These are phyloP conservation scores for Dipus sagitta DNA, from an alignment of 2,797 vertebrate species.

Conservation along the genomic window DNA sequence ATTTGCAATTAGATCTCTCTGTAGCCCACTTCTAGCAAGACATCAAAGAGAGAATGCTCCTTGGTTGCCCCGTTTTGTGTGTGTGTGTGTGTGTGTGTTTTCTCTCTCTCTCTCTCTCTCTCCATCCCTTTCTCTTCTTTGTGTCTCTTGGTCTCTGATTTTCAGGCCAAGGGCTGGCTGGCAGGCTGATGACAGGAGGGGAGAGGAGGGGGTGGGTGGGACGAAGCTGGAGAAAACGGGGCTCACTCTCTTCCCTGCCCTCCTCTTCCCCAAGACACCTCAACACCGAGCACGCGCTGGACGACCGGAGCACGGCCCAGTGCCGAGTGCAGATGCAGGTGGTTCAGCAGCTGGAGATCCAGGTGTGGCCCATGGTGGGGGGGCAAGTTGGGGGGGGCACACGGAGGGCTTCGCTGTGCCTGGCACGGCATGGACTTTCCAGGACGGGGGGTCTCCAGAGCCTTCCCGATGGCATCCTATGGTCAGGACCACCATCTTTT, in stretches of 20 bases:
- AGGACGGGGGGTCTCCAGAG: not conserved
- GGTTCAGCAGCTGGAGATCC: slow-evolving; percentile 99
- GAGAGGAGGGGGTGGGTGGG: not conserved
- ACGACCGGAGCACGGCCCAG: slow-evolving; percentile 99
- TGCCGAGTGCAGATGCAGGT: slow-evolving; percentile 99
- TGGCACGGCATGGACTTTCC: not conserved
- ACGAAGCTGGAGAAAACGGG: not conserved
- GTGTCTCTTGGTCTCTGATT: slow-evolving; percentile 67
- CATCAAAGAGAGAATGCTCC: slow-evolving; percentile 89
- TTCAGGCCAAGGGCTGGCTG: slow-evolving; percentile 30
- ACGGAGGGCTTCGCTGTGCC: not conserved
- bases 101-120: not conserved
- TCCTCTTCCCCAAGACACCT: slow-evolving; percentile 92
- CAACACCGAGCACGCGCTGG: slow-evolving; percentile 98
- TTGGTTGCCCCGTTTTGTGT: slow-evolving; percentile 31
- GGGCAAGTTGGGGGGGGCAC: too few relatives aligned
- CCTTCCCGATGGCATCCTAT: not conserved
- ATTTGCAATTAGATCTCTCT: slow-evolving; percentile 93
- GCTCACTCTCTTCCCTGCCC: slow-evolving; percentile 33
- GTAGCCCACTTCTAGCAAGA: slow-evolving; percentile 92
- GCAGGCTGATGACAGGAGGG: slow-evolving; percentile 27
- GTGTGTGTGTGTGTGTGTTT: too few relatives aligned
- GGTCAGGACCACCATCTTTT: not conserved
- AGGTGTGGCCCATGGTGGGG: slow-evolving; percentile 88
- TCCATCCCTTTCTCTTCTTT: slow-evolving; percentile 60